Conservation (phyloP, 2,113 vertebrate species). For the Poeciliopsis occidentalis region DNA sequence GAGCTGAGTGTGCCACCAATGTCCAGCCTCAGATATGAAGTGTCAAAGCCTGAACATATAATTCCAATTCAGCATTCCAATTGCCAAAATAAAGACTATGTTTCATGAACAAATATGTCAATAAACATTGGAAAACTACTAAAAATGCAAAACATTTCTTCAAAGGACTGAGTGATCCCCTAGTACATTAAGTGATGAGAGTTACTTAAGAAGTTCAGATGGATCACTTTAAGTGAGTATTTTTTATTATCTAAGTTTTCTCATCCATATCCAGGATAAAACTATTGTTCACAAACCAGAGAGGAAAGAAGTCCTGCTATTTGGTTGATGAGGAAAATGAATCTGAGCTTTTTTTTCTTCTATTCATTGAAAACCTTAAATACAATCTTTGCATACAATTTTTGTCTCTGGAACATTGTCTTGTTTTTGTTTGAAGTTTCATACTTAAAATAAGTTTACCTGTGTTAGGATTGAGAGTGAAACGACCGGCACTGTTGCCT, state of each 20-base stretch:
- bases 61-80: constrained; percentile 47
- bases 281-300: too few relatives aligned
- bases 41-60: constrained; percentile 53
- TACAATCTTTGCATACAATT: too few relatives aligned
- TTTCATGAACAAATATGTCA: constrained; percentile 62
- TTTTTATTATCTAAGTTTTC: constrained; percentile 49
- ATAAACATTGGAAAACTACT: constrained; percentile 29
- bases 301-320: too few relatives aligned
- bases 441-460: constrained; percentile 77
- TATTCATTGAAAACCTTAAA: too few relatives aligned
- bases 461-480: constrained; percentile 88
- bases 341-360: too few relatives aligned
- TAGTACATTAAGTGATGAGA: constrained; percentile 38
- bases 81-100: constrained; percentile 53
- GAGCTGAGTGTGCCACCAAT: constrained; percentile 36
- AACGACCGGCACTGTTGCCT: constrained; percentile 85
- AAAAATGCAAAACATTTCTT: constrained; percentile 51
- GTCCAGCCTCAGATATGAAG: constrained; percentile 33
- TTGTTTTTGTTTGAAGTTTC: too few relatives aligned
- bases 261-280: constrained; percentile 24
- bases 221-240: constrained; percentile 18
- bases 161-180: constrained; percentile 30
- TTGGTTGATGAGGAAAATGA: too few relatives aligned
- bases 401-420: too few relatives aligned
- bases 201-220: constrained; percentile 44